A percentile compares a stretch with the other conserved stretches of the same genome.
These are phyloP conservation scores for Elysia crispata DNA, from an alignment of 2,888 invertebrate genomes.

Conservation along the genomic window DNA sequence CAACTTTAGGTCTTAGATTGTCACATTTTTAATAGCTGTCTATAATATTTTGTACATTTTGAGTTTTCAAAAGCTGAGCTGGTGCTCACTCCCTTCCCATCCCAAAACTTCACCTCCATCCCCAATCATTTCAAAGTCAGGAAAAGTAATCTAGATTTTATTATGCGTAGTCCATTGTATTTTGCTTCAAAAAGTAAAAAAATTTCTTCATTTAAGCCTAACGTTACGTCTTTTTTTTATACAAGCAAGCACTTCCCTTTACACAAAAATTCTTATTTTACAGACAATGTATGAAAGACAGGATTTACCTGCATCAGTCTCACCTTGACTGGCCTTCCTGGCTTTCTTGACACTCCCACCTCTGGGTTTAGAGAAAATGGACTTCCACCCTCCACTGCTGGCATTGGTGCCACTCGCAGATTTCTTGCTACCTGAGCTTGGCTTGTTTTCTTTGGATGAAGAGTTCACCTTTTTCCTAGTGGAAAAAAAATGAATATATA, in stretches of 20 bases:
- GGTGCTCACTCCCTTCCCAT: too few relatives aligned
- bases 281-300: neutral
- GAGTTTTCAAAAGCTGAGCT: too few relatives aligned
- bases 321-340: slow-evolving; percentile 66
- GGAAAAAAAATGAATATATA: too few relatives aligned
- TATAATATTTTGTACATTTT: too few relatives aligned
- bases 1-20: too few relatives aligned
- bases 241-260: neutral
- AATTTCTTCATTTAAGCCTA: neutral
- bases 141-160: too few relatives aligned
- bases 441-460: slow-evolving; percentile 42
- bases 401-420: slow-evolving; percentile 52
- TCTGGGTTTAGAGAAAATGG: slow-evolving; percentile 82
- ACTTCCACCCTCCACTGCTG: slow-evolving; percentile 83
- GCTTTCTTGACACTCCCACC: slow-evolving; percentile 74
- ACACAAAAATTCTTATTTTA: neutral
- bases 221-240: neutral
- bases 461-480: slow-evolving; percentile 48
- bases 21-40: too few relatives aligned
- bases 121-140: too few relatives aligned
- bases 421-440: slow-evolving; percentile 61
- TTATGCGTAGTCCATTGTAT: too few relatives aligned
- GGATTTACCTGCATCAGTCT: neutral
- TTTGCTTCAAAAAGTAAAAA: neutral
- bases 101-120: too few relatives aligned